Base-by-base conservation (phyloP, 2,797 vertebrate species). In the Sebastes oblongus region DNA sequence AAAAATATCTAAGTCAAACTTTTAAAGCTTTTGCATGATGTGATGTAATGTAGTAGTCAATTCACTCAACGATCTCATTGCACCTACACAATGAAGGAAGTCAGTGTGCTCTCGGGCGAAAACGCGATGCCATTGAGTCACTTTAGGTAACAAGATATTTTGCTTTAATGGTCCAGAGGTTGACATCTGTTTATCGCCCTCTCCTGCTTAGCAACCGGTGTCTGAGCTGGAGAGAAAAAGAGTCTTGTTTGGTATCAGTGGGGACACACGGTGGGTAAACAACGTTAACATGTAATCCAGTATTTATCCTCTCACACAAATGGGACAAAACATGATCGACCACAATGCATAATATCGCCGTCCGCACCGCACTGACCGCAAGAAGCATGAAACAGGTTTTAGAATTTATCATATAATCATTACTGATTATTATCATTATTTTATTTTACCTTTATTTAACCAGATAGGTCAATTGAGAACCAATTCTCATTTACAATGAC, bases 171-270 rank as follows among this genome's bases (percentile, higher is more conserved):
- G 18, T 62, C n/a, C 52, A 32, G 78, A 56, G 13, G n/a, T 22
- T 25, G 55, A 68, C 64, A 71, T 78, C 79, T 86, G 73, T 84
- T 87, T 79, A 74, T 81, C 50, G 1, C 12, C 42, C 29, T 13
- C 39, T 13, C 39, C 39, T 65, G 66, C 83, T 73, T 32, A 66
- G 81, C 29, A 80, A 80, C 78, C 39, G 1, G 29, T 8, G 50
- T 58, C 77, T 30, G 67, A 78, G 39, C 24, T 22, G 58, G 27
- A 68, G 8, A 68, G 32, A 66, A 39, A 16, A 8, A 34, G 27
- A 64, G 36, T 36, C 22, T 56, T 68, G 69, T 77, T 65, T 30
- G 18, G 25, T 25, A 8, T 72, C 25, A 66, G 34, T 13, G 20
- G 24, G 62, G 72, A 70, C 32, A 66, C 9, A 39, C 18, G 32